Conservation (phyloP, 1,140 invertebrate genomes). For the Helicorthomorpha holstii region DNA sequence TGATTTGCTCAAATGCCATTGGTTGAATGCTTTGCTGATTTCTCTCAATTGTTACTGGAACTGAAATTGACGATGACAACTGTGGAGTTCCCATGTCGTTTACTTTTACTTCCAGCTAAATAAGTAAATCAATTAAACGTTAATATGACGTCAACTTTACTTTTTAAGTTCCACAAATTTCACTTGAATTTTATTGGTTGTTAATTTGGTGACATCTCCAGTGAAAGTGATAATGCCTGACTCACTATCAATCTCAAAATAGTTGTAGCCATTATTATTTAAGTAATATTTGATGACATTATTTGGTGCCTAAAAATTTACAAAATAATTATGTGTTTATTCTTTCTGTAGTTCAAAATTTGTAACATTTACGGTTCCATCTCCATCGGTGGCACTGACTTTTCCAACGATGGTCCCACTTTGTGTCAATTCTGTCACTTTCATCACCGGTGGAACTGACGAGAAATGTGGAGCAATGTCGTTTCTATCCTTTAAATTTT, state of each 20-base stretch:
- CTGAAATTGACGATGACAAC: background rate
- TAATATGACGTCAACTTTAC: background rate
- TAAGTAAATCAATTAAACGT: background rate
- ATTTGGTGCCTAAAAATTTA: background rate
- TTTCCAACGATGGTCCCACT: slow-evolving; percentile 62
- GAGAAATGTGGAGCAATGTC: slow-evolving; percentile 52
- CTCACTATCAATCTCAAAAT: background rate
- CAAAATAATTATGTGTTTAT: background rate
- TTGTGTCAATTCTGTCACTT: slow-evolving; percentile 58
- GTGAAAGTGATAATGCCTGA: background rate
- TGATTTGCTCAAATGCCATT: background rate
- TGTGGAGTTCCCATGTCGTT: background rate
- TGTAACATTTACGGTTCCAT: slow-evolving; percentile 38
- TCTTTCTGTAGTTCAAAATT: too few relatives aligned
- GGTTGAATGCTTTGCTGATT: background rate
- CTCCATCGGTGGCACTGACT: slow-evolving; percentile 56
- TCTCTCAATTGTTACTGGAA: background rate
- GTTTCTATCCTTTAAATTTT: slow-evolving; percentile 19
- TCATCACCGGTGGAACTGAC: slow-evolving; percentile 55
- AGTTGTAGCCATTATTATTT: background rate
- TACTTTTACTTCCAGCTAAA: background rate
- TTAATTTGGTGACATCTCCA: background rate
- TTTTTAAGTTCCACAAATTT: background rate
- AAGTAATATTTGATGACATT: background rate
- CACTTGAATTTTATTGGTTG: background rate